Conservation (phyloP, 2,888 invertebrate genomes). For the Keiferia lycopersicella region DNA sequence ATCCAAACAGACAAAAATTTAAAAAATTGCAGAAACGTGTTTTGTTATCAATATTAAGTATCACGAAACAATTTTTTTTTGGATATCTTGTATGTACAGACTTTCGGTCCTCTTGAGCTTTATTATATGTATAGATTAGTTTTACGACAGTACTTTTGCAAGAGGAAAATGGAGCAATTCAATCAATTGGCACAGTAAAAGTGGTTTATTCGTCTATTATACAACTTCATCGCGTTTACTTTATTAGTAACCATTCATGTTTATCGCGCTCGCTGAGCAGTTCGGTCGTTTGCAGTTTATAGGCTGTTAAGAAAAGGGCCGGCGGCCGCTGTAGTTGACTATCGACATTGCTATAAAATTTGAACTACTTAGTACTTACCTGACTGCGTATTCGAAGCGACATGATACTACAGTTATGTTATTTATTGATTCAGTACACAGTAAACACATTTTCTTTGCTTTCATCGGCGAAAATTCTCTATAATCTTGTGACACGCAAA, state of each 20-base stretch:
- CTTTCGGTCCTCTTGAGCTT: too few species aligned
- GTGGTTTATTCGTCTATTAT: slow-evolving; percentile 8
- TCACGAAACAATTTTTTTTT: too few species aligned
- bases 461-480: neutral
- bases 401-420: neutral
- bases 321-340: neutral
- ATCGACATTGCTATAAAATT: slow-evolving; percentile 12
- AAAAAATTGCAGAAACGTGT: too few species aligned
- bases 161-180: slow-evolving; percentile 6
- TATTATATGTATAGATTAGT: too few species aligned
- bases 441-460: too few species aligned
- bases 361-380: neutral
- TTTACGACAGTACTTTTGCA: slow-evolving; percentile 1
- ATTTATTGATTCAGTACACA: too few species aligned
- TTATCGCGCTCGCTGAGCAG: neutral
- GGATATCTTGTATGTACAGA: too few species aligned
- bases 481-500: neutral
- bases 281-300: slow-evolving; percentile 2
- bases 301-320: neutral
- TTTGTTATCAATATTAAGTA: too few species aligned
- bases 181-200: neutral
- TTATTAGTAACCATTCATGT: slow-evolving; percentile 16
- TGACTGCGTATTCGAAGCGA: neutral
- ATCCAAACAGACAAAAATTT: too few species aligned
- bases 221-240: slow-evolving; percentile 6